phyloP scores from a whole-genome alignment of 2,113 vertebrate species.

The Copsychus sechellarum region DNA sequence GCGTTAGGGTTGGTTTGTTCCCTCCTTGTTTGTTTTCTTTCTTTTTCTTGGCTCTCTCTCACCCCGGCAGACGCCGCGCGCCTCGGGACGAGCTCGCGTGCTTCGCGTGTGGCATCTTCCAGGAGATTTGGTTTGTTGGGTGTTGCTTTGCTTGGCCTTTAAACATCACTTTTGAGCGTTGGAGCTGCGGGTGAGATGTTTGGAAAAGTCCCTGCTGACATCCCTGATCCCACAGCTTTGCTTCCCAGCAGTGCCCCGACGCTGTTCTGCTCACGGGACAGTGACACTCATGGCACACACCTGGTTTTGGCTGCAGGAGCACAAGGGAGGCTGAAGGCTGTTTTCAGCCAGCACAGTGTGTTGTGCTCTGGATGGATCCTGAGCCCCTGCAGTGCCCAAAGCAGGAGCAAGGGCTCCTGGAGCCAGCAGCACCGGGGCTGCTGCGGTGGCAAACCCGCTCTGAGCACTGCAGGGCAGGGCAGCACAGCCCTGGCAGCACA shows the following conservation, averaged over 20 bases:
- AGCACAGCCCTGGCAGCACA: background rate
- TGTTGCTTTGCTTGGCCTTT: background rate
- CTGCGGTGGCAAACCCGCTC: accelerated
- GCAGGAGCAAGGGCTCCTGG: accelerated
- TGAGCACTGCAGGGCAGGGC: background rate
- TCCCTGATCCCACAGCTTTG: background rate
- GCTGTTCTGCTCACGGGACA: accelerated
- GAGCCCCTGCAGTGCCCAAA: background rate
- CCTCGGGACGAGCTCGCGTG: background rate
- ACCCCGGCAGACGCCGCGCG: accelerated
- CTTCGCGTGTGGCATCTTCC: background rate
- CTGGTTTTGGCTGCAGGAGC: background rate
- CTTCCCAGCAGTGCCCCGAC: accelerated
- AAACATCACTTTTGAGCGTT: accelerated
- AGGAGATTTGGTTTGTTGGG: background rate
- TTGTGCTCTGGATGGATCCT: background rate
- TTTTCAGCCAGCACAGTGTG: accelerated
- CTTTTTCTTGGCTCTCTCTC: background rate
- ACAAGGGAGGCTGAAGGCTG: background rate
- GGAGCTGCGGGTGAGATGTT: background rate
- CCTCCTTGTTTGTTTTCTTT: background rate
- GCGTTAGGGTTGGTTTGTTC: background rate
- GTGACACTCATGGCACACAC: accelerated
- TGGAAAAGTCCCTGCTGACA: background rate
- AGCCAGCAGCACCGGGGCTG: background rate